Conservation (phyloP, 2,113 vertebrate species). For the Cynoglossus semilaevis region DNA sequence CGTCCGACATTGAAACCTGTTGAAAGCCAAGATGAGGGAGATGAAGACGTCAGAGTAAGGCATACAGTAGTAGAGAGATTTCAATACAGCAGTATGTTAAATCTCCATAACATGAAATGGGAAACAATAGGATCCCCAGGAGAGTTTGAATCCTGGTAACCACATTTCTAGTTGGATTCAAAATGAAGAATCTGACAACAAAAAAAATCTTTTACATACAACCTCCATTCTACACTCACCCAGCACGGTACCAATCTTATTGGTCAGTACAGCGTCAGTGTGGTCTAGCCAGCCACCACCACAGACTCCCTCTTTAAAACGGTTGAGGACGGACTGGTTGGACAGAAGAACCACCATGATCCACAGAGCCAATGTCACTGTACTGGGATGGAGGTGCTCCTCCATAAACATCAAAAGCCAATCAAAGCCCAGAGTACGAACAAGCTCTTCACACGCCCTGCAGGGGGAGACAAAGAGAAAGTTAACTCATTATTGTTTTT, state of each 20-base stretch:
- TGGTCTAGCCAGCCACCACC: constrained; percentile 98
- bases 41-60: no score
- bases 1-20: constrained; percentile 96
- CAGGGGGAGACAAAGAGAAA: not conserved
- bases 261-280: constrained; percentile 94
- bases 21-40: not conserved
- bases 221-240: constrained; percentile 74
- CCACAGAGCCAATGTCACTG: constrained; percentile 90
- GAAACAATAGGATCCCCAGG: no score
- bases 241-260: constrained; percentile 96
- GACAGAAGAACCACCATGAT: constrained; percentile 92
- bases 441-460: constrained; percentile 96
- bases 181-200: no score
- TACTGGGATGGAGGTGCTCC: constrained; percentile 92
- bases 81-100: no score
- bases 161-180: no score
- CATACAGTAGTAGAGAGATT: no score
- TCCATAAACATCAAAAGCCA: constrained; percentile 99
- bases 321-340: constrained; percentile 87
- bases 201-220: no score
- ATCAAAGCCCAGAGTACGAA: constrained; percentile 91
- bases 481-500: no score
- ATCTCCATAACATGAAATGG: no score
- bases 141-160: no score
- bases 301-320: constrained; percentile 93